phyloP scores from a whole-genome alignment of 2,797 vertebrate species.

The Ceryle rudis region DNA sequence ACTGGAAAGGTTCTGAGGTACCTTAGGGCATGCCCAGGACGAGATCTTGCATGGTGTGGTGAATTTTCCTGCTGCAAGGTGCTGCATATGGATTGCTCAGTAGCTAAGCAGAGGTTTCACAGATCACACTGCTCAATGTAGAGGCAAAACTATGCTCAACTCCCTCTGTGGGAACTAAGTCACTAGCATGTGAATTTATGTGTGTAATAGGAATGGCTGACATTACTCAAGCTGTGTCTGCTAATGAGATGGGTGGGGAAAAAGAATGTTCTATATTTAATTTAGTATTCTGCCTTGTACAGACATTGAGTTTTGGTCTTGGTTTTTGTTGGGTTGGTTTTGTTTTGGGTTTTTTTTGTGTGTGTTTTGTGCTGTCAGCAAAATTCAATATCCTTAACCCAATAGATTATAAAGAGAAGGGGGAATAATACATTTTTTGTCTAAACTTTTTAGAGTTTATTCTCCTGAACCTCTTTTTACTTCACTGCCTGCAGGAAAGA shows the following conservation, averaged over 20 bases:
- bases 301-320: not conserved
- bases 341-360: not conserved
- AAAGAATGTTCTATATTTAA: not conserved
- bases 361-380: not conserved
- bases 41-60: not conserved
- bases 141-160: not conserved
- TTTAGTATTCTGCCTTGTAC: not conserved
- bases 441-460: not conserved
- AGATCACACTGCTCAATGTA: not conserved
- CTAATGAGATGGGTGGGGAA: not conserved
- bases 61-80: not conserved
- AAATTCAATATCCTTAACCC: not conserved
- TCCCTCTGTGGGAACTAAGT: not conserved
- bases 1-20: not conserved
- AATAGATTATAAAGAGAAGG: not conserved
- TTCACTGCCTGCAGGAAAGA: not conserved
- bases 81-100: not conserved
- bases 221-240: not conserved
- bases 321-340: not conserved
- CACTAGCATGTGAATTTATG: not conserved
- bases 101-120: not conserved
- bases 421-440: not conserved
- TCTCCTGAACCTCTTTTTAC: not conserved
- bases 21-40: not conserved
- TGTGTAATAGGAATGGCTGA: not conserved